phyloP scores from a whole-genome alignment of 2,888 invertebrate species.

The Lasioglossum lativentre region DNA sequence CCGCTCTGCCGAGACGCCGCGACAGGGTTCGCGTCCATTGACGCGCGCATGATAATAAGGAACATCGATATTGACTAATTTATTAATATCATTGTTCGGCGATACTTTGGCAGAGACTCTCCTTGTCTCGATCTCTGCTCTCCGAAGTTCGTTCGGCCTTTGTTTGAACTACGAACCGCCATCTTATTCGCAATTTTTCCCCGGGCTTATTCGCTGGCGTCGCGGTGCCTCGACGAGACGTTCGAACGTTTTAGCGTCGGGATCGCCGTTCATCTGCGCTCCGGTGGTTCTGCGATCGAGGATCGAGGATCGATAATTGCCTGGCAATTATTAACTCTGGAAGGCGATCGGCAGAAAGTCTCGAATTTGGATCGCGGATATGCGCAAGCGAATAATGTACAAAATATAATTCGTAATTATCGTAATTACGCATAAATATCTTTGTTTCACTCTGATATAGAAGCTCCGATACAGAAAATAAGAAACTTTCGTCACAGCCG shows the following conservation, averaged over 20 bases:
- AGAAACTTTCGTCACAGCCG: not conserved
- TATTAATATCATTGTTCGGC: slow-evolving; percentile 46
- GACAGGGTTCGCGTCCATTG: slow-evolving; percentile 19
- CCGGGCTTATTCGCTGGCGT: slow-evolving; percentile 16
- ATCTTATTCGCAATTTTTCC: slow-evolving; percentile 4
- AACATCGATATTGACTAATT: slow-evolving; percentile 50
- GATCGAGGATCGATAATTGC: not conserved
- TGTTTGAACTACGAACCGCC: not conserved
- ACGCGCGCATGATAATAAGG: slow-evolving; percentile 22
- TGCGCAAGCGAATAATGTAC: not conserved
- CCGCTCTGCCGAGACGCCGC: slow-evolving; percentile 54
- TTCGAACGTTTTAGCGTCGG: slow-evolving; percentile 37
- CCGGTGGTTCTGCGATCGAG: not conserved
- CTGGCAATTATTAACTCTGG: not conserved
- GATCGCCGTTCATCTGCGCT: slow-evolving; percentile 32
- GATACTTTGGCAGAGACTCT: slow-evolving; percentile 20
- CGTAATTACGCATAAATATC: not conserved
- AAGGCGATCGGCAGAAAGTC: too few species aligned
- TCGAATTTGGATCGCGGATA: not conserved
- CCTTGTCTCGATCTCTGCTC: not conserved
- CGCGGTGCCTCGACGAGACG: slow-evolving; percentile 59
- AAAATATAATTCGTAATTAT: not conserved
- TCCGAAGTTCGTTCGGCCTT: not conserved
- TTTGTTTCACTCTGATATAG: not conserved
- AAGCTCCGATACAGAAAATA: not conserved